Percentiles rank a stretch among this genome's conserved stretches.
Evolutionary conservation across 1,140 invertebrate genomes (phyloP).

Genomic region (Phymastichus coffea): DNA sequence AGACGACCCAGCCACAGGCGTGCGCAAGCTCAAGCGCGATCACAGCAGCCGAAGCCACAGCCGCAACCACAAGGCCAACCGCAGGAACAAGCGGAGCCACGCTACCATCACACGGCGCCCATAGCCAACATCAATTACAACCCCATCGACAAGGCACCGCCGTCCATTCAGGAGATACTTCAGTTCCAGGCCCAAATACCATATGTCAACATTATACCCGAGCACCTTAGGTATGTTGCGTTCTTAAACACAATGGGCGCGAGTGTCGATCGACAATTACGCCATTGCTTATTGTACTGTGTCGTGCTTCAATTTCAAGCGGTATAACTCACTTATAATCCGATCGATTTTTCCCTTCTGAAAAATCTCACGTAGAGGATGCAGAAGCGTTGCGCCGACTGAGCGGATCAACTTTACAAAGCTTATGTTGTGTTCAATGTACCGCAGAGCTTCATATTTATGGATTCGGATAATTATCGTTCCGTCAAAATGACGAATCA

Average conservation of each 20-base stretch:
- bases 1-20: slow-evolving; percentile 15
- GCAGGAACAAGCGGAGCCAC: slow-evolving; percentile 53
- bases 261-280: neutral
- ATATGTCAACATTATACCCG: slow-evolving; percentile 51
- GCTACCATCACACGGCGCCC: slow-evolving; percentile 37
- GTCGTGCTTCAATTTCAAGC: neutral
- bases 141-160: slow-evolving; percentile 43
- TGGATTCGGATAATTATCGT: too few relatives aligned
- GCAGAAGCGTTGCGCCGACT: too few relatives aligned
- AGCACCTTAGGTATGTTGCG: slow-evolving; percentile 45
- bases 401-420: too few relatives aligned
- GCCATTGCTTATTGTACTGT: neutral
- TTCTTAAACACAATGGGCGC: neutral
- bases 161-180: slow-evolving; percentile 48
- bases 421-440: too few relatives aligned
- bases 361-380: too few relatives aligned
- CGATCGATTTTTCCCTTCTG: too few relatives aligned
- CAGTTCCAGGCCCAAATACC: slow-evolving; percentile 52
- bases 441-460: too few relatives aligned
- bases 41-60: slow-evolving; percentile 31
- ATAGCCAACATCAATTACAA: slow-evolving; percentile 36
- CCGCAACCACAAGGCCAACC: slow-evolving; percentile 22
- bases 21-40: slow-evolving; percentile 2
- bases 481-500: too few relatives aligned
- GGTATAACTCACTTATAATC: neutral